Conservation (phyloP, 2,113 vertebrate species). For the Equus przewalskii region DNA sequence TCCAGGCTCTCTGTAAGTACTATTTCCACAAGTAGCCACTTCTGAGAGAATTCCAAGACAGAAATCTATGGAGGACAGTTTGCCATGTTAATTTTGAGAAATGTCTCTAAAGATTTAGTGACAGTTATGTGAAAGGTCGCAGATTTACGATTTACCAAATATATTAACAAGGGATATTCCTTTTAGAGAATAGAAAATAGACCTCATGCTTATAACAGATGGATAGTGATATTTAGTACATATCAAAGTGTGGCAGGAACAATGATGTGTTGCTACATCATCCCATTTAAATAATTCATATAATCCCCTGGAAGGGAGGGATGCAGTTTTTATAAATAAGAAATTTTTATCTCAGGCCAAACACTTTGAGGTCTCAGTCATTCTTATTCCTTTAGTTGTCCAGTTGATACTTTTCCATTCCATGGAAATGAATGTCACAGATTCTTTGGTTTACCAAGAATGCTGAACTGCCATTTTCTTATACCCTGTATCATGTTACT, state of each 20-base stretch:
- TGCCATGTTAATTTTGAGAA: background rate
- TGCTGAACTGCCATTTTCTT: background rate
- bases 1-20: background rate
- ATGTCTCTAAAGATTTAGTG: background rate
- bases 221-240: background rate
- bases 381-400: background rate
- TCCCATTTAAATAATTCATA: background rate
- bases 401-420: background rate
- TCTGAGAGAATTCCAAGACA: background rate
- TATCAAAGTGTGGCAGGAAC: background rate
- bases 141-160: background rate
- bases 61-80: background rate
- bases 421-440: background rate
- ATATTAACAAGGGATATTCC: background rate
- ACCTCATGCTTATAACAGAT: background rate
- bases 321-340: background rate
- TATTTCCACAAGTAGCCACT: background rate
- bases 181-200: background rate
- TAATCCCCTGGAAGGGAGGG: background rate
- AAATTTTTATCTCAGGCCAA: background rate
- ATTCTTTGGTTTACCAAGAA: background rate
- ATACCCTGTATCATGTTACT: background rate
- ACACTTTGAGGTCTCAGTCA: background rate
- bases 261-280: background rate
- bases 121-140: background rate